phyloP scores from a whole-genome alignment of 2,888 invertebrate genomes.

The Bugulina stolonifera region DNA sequence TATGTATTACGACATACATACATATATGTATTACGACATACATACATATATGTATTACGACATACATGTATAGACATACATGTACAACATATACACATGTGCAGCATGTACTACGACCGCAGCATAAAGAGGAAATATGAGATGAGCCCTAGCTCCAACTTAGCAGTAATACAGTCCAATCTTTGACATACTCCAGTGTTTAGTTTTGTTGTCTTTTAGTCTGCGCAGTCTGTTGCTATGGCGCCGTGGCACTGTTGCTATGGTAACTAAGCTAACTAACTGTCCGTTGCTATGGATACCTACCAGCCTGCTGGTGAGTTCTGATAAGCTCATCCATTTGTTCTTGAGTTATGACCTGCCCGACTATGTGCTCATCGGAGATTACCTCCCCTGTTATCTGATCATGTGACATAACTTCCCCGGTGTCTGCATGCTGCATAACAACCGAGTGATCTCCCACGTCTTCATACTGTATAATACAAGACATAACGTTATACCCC shows the following conservation, averaged over 20 bases:
- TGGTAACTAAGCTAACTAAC: no score
- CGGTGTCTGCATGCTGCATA: conserved; percentile 1
- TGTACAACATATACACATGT: no score
- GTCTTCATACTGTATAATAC: conserved; percentile 18
- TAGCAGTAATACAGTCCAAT: not conserved
- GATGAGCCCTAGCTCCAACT: not conserved
- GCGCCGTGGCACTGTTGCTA: no score
- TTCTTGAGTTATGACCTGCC: not conserved
- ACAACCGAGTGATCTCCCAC: not conserved
- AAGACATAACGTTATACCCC: no score
- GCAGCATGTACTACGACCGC: no score
- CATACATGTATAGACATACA: no score
- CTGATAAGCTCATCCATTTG: conserved; percentile 17
- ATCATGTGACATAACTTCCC: not conserved
- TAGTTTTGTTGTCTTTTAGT: no score
- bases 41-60: no score
- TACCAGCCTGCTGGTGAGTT: conserved; percentile 8
- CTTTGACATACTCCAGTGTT: not conserved
- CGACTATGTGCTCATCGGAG: not conserved
- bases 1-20: no score
- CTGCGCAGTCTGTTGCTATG: no score
- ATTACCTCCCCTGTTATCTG: conserved; percentile 1
- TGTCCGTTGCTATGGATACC: no score
- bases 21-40: no score
- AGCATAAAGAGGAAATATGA: not conserved